These are phyloP conservation scores for Eulemur albifrons DNA, from an alignment of 2,797 vertebrate genomes.

Conservation along the genomic window DNA sequence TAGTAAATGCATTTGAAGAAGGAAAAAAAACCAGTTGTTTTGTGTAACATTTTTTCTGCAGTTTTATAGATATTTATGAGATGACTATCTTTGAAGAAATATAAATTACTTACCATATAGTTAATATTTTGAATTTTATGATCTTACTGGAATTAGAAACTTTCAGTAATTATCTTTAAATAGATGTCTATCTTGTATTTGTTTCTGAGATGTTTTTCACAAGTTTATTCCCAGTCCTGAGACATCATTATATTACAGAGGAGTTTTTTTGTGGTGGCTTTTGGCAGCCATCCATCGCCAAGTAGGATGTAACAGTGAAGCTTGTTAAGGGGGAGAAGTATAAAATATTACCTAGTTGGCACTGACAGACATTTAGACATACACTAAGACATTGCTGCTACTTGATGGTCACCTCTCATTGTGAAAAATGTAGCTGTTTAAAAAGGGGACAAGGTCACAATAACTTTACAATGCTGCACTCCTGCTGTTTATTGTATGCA, in stretches of 20 bases:
- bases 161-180: slow-evolving; percentile 22
- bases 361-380: slow-evolving; percentile 38
- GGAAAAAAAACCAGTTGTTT: background rate
- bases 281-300: slow-evolving; percentile 58
- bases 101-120: background rate
- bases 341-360: slow-evolving; percentile 26
- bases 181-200: slow-evolving; percentile 3
- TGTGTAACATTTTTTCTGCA: background rate
- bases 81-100: slow-evolving; percentile 28
- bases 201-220: background rate
- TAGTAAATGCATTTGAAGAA: background rate
- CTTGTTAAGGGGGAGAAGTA: slow-evolving; percentile 45
- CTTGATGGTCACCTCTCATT: background rate
- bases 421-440: slow-evolving; percentile 57
- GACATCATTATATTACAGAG: slow-evolving; percentile 18
- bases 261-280: slow-evolving; percentile 36
- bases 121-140: slow-evolving; percentile 20
- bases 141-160: slow-evolving; percentile 34
- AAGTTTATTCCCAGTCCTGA: slow-evolving; percentile 7
- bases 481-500: background rate
- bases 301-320: slow-evolving; percentile 14
- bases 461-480: background rate
- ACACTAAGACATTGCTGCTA: background rate
- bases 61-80: background rate
- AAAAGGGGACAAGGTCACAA: background rate